A percentile compares a stretch with the other conserved stretches of the same genome.
These are phyloP conservation scores for Pelobates fuscus DNA, from an alignment of 2,113 vertebrate species.

Conservation along the genomic window DNA sequence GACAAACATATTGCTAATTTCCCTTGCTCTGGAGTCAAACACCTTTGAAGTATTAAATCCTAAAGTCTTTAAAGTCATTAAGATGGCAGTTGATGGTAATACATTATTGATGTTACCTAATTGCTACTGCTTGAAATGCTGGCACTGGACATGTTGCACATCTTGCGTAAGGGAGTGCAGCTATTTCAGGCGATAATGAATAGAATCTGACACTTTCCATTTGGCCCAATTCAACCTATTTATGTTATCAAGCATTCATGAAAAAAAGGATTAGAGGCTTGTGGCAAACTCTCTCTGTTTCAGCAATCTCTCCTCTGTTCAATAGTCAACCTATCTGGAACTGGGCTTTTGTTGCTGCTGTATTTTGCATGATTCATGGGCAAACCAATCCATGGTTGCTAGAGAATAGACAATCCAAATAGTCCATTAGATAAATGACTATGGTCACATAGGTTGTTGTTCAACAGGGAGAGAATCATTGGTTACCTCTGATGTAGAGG, in stretches of 20 bases:
- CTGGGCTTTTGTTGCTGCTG: no score
- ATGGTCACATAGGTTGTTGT: no score
- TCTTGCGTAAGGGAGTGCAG: slow-evolving; percentile 16
- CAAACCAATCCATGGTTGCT: no score
- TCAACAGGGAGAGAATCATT: no score
- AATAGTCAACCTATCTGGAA: no score
- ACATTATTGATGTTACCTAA: slow-evolving; percentile 40
- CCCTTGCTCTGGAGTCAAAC: neutral
- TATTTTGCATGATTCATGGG: no score
- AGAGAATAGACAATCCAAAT: no score
- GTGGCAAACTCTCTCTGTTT: neutral
- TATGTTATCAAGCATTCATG: slow-evolving; percentile 2
- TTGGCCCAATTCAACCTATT: slow-evolving; percentile 28
- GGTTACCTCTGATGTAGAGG: no score
- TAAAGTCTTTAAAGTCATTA: slow-evolving; percentile 27
- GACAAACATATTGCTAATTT: neutral
- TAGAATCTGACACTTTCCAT: slow-evolving; percentile 29
- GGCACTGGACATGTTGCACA: slow-evolving; percentile 15
- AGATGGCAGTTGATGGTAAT: slow-evolving; percentile 17
- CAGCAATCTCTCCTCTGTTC: no score
- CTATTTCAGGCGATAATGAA: slow-evolving; percentile 21
- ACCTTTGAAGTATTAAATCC: slow-evolving; percentile 11
- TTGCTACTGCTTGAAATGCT: slow-evolving; percentile 16
- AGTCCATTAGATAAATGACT: no score
- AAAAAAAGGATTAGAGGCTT: neutral